phyloP scores from a whole-genome alignment of 2,113 vertebrate species.

The Hemicordylus capensis region DNA sequence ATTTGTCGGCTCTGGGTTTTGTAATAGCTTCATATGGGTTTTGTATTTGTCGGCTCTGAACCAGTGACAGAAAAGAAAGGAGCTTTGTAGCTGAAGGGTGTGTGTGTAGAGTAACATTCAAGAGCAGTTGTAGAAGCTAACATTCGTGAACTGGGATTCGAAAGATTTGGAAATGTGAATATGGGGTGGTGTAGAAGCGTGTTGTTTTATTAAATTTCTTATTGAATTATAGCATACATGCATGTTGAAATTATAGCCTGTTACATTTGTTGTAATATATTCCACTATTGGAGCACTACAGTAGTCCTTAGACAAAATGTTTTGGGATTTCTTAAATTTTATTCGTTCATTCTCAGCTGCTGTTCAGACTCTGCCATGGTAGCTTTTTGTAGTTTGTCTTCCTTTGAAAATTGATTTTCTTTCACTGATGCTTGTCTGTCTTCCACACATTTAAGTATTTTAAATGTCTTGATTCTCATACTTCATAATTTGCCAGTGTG shows the following conservation, averaged over 20 bases:
- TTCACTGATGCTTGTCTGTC: slow-evolving; percentile 11
- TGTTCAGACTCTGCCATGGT: slow-evolving; percentile 34
- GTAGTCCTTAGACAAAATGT: slow-evolving; percentile 3
- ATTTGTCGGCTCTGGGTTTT: too few species aligned
- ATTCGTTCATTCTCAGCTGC: background rate
- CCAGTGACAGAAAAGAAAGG: slow-evolving; percentile 61
- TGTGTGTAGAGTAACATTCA: slow-evolving; percentile 55
- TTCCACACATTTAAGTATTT: slow-evolving; percentile 36
- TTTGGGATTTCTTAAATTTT: background rate
- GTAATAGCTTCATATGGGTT: slow-evolving; percentile 30
- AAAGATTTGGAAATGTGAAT: slow-evolving; percentile 24
- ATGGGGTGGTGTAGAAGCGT: slow-evolving; percentile 41
- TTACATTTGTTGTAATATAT: slow-evolving; percentile 21
- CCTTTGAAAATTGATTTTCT: background rate
- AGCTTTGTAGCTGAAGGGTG: slow-evolving; percentile 60
- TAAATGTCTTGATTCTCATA: slow-evolving; percentile 4
- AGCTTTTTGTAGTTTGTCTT: background rate
- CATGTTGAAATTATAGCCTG: slow-evolving; percentile 46
- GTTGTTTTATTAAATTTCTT: slow-evolving; percentile 42
- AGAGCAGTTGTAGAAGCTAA: slow-evolving; percentile 47
- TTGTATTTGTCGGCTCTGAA: slow-evolving; percentile 50
- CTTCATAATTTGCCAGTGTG: slow-evolving; percentile 17
- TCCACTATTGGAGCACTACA: slow-evolving; percentile 34
- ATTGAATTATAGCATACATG: slow-evolving; percentile 34
- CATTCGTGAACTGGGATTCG: slow-evolving; percentile 55